Percentiles rank a stretch among this genome's conserved stretches.
Evolutionary conservation across 2,888 invertebrate genomes (phyloP).

Genomic region (Pristionchus arcanus): DNA sequence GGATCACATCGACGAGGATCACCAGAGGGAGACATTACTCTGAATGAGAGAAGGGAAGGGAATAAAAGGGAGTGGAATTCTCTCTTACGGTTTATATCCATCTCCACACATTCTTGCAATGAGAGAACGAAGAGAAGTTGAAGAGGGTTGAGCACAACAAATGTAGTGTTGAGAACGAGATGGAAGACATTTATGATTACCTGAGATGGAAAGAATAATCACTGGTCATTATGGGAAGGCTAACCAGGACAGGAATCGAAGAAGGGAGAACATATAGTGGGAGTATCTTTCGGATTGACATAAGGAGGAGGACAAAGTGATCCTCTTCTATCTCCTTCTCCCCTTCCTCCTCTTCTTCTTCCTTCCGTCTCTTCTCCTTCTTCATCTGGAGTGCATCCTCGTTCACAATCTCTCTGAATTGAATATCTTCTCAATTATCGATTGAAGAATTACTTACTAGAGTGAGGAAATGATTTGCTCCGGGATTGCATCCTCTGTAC

Average conservation of each 20-base stretch:
- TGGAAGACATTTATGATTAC: constrained; percentile 54
- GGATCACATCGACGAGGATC: constrained; percentile 69
- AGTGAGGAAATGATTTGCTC: constrained; percentile 65
- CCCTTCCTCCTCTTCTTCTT: neutral
- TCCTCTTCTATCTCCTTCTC: constrained; percentile 19
- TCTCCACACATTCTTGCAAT: constrained; percentile 56
- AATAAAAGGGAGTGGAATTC: neutral
- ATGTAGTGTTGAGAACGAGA: constrained; percentile 50
- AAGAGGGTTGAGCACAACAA: constrained; percentile 53
- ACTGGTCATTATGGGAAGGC: neutral
- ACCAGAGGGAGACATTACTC: constrained; percentile 64
- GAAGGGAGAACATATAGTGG: constrained; percentile 65
- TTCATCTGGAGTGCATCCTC: constrained; percentile 20
- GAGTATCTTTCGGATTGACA: constrained; percentile 66
- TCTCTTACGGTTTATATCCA: constrained; percentile 53
- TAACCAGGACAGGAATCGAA: constrained; percentile 67
- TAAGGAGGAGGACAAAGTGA: constrained; percentile 67
- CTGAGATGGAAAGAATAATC: constrained; percentile 17
- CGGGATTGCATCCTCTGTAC: constrained; percentile 59
- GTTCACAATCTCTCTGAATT: constrained; percentile 18
- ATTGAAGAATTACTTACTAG: neutral
- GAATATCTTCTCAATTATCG: neutral
- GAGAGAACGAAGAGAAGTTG: constrained; percentile 55
- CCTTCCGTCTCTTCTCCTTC: neutral
- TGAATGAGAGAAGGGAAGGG: constrained; percentile 49